Conservation (phyloP, 2,113 vertebrate genomes). For the Eidolon helvum region DNA sequence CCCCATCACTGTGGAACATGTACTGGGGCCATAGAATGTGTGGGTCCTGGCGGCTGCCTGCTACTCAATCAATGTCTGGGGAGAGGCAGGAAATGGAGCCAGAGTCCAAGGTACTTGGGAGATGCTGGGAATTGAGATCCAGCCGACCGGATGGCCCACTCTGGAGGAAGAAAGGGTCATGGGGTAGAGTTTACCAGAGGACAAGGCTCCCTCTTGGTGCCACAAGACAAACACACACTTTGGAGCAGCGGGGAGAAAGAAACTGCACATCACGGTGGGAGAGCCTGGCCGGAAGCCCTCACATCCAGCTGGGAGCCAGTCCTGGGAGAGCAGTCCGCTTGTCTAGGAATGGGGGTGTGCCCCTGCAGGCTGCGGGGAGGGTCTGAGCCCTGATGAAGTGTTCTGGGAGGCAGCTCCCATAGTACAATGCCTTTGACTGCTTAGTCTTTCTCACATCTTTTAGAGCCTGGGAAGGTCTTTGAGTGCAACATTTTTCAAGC, state of each 20-base stretch:
- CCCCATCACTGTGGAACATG: background rate
- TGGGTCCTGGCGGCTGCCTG: background rate
- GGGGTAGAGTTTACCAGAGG: slow-evolving; percentile 46
- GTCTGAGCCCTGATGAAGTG: background rate
- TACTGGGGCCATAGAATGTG: background rate
- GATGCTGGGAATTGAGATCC: slow-evolving; percentile 40
- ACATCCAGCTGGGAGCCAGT: background rate
- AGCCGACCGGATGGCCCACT: slow-evolving; percentile 22
- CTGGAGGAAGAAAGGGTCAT: slow-evolving; percentile 27
- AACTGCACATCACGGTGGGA: background rate
- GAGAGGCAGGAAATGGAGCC: slow-evolving; percentile 43
- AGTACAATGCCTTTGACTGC: background rate
- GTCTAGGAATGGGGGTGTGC: background rate
- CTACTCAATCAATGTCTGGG: background rate
- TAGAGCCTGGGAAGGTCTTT: background rate
- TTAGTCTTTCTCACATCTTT: background rate
- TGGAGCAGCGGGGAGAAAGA: background rate
- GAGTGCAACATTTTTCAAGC: background rate
- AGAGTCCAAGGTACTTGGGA: slow-evolving; percentile 26
- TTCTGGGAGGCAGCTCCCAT: background rate
- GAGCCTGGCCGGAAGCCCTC: background rate
- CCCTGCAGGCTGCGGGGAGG: background rate
- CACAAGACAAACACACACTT: background rate
- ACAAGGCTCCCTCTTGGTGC: background rate
- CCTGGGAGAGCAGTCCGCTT: background rate